Conservation (phyloP, 92 coral and sea anemone genomes). For the Siderastrea siderea region DNA sequence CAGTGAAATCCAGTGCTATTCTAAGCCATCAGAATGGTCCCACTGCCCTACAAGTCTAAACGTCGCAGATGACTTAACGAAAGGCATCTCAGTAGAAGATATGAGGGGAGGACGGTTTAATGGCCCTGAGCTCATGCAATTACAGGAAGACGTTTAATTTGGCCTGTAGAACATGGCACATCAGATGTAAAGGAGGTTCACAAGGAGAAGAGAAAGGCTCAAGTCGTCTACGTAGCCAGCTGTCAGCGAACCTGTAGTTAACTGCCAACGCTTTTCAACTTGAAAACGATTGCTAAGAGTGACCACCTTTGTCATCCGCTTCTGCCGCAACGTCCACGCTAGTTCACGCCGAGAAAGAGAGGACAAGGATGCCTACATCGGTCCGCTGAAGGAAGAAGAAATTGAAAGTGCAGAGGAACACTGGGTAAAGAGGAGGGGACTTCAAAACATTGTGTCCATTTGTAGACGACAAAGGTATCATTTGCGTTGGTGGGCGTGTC, state of each 20-base stretch:
- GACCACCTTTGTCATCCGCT: constrained; percentile 51
- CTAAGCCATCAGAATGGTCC: background rate
- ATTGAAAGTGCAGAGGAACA: too few relatives aligned
- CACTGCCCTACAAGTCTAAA: background rate
- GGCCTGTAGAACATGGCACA: too few relatives aligned
- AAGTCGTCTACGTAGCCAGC: background rate
- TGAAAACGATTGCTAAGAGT: constrained; percentile 63
- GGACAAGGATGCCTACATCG: too few relatives aligned
- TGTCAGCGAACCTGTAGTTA: background rate
- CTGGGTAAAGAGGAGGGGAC: too few relatives aligned
- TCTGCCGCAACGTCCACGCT: background rate
- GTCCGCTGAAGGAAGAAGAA: too few relatives aligned
- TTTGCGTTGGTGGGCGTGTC: constrained; percentile 59
- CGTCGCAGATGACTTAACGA: background rate
- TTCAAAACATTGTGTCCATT: too few relatives aligned
- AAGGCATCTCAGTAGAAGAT: background rate
- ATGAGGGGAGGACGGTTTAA: background rate
- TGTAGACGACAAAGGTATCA: constrained; percentile 37
- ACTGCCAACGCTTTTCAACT: constrained; percentile 19
- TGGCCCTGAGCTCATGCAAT: background rate
- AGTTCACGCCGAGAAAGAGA: background rate
- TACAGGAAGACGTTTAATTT: too few relatives aligned
- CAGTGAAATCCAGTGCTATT: background rate
- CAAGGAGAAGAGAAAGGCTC: background rate
- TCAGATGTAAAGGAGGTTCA: too few relatives aligned